These are phyloP conservation scores for Eupleurogrammus muticus DNA, from an alignment of 2,797 vertebrate species.

Conservation along the genomic window DNA sequence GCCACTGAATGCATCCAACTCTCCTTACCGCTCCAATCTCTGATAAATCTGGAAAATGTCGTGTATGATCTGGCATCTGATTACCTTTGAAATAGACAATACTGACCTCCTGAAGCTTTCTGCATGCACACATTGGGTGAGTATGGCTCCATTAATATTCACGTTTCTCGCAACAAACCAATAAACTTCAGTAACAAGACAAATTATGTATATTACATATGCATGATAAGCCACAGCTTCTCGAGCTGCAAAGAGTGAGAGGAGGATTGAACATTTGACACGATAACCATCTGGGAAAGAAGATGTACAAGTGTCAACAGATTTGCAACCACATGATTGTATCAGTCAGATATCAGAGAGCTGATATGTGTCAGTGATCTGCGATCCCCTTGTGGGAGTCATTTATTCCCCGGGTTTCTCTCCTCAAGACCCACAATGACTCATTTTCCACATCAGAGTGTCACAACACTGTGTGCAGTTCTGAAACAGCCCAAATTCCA, in stretches of 20 bases:
- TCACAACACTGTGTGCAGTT: constrained; percentile 64
- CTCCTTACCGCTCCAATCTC: constrained; percentile 19
- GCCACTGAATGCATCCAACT: constrained; percentile 5
- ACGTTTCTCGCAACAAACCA: neutral
- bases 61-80: constrained; percentile 2
- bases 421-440: constrained; percentile 67
- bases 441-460: constrained; percentile 67
- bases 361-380: constrained; percentile 71
- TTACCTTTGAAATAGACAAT: constrained; percentile 8
- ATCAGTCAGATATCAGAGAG: constrained; percentile 70
- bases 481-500: constrained; percentile 36
- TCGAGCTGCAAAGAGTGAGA: constrained; percentile 7
- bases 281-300: constrained; percentile 64
- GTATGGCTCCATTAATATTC: neutral
- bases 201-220: neutral
- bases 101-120: constrained; percentile 4
- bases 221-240: constrained; percentile 4
- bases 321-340: constrained; percentile 56
- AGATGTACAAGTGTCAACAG: constrained; percentile 63
- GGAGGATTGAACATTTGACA: constrained; percentile 18
- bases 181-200: constrained; percentile 7
- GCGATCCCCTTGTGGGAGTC: constrained; percentile 63
- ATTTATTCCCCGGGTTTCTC: constrained; percentile 33
- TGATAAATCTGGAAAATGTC: constrained; percentile 3
- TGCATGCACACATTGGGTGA: neutral